Conservation (phyloP, 2,888 invertebrate genomes). For the Volucella zonaria region DNA sequence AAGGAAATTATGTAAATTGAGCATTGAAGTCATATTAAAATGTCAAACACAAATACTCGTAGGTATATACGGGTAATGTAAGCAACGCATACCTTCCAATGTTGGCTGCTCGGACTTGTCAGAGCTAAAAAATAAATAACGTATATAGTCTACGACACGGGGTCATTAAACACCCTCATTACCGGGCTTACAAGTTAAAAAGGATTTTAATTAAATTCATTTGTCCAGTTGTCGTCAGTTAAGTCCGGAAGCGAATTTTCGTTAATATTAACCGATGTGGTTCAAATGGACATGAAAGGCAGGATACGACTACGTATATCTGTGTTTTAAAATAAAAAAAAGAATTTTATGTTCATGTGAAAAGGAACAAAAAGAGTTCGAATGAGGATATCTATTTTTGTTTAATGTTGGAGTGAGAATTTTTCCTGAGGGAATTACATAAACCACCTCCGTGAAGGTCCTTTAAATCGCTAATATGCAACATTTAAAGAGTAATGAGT, state of each 20-base stretch:
- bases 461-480: too few relatives aligned
- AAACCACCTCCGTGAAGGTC: too few relatives aligned
- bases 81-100: too few relatives aligned
- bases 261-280: slow-evolving; percentile 1
- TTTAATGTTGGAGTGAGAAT: too few relatives aligned
- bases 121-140: too few relatives aligned
- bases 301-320: too few relatives aligned
- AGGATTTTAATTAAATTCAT: slow-evolving; percentile 68
- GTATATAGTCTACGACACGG: slow-evolving; percentile 17
- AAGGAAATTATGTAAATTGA: slow-evolving; percentile 63
- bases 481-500: too few relatives aligned
- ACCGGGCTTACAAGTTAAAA: slow-evolving; percentile 53
- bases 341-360: too few relatives aligned
- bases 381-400: too few relatives aligned
- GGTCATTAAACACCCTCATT: slow-evolving; percentile 49
- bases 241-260: slow-evolving; percentile 19
- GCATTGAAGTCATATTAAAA: slow-evolving; percentile 61
- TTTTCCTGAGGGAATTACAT: too few relatives aligned
- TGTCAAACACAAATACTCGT: slow-evolving; percentile 51
- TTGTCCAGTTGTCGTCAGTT: slow-evolving; percentile 34
- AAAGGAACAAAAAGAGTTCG: too few relatives aligned
- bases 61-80: background rate
- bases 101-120: too few relatives aligned
- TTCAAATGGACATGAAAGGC: slow-evolving; percentile 1
- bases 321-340: background rate